Evolutionary conservation across 2,113 vertebrate species (phyloP), one percentile per base, ranked within the genome.

Genomic region (Oreochromis aureus): DNA sequence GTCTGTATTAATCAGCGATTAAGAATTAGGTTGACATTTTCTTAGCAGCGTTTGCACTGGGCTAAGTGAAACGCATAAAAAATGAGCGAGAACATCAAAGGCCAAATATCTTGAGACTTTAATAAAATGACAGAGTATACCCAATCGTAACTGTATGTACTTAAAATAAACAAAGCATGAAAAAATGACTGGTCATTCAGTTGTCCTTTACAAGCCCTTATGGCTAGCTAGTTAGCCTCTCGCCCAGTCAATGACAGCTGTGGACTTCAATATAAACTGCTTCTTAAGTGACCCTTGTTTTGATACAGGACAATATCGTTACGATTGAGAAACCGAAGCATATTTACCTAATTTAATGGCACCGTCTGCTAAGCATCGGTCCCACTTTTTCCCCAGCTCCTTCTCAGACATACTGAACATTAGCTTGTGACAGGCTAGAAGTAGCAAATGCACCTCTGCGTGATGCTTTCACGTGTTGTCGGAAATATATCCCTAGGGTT

Each of bases 301-400:
- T 1, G 1, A 7, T 16, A 78, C 5, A 36, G 27, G 8, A 10
- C 10, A 9, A 2, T 36, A 27, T 16, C 19, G 3, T 13, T 30
- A 59, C 1, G 44, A 2, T 5, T 5, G 19, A 19, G 30, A 79
- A 4, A 46, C 12, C 24, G 10, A 2, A 3, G 10, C 24, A 76
- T 89, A 92, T 92, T 98, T 96, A 99, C 98, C 98, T 81, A 98
- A 87, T 95, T 99, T 99, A 91, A 98, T 96, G 34, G 97, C 96
- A 10, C 97, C 91, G 76, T 99, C 98, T 16, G 98, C 98, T 92
- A 99, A 87, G 82, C 98, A 99, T 89, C 97, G 97, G 93, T 99
- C 98, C 98, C 97, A 98, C 95, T 99, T 99, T 95, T 96, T 97
- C 15, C 97, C 98, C 86, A 98, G 92, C 84, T 98, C 98, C 3